Conservation (phyloP, 2,113 vertebrate genomes). For the Ochotona curzoniae region DNA sequence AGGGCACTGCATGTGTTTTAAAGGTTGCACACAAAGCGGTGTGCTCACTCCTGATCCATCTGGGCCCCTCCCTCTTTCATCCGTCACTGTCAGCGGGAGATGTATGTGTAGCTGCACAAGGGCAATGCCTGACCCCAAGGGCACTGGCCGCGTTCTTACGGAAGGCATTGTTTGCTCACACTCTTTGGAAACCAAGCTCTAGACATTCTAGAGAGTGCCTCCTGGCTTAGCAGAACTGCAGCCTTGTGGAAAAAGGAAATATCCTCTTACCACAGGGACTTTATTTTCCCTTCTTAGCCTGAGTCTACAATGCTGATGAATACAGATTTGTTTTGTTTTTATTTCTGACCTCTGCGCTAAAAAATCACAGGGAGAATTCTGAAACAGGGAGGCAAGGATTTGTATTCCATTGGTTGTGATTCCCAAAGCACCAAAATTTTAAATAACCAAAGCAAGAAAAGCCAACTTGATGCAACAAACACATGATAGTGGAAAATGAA, state of each 20-base stretch:
- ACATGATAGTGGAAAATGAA: slow-evolving; percentile 4
- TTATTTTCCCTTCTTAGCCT: neutral
- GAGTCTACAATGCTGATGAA: neutral
- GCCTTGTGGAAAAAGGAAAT: neutral
- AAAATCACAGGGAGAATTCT: slow-evolving; percentile 14
- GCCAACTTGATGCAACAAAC: slow-evolving; percentile 47
- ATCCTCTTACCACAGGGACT: neutral
- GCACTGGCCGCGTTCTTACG: slow-evolving; percentile 63
- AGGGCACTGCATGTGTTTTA: neutral
- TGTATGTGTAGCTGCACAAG: slow-evolving; percentile 55
- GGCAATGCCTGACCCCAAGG: slow-evolving; percentile 68
- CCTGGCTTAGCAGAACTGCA: neutral
- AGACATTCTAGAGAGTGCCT: neutral
- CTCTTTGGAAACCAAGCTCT: slow-evolving; percentile 49
- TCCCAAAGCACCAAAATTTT: slow-evolving; percentile 34
- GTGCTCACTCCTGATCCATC: slow-evolving; percentile 41
- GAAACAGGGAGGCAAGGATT: neutral
- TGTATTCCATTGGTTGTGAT: neutral
- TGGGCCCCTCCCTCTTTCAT: slow-evolving; percentile 66
- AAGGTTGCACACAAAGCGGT: slow-evolving; percentile 66
- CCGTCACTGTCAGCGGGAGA: slow-evolving; percentile 74
- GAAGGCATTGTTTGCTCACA: slow-evolving; percentile 64
- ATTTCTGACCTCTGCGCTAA: slow-evolving; percentile 29
- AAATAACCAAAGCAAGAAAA: slow-evolving; percentile 53
- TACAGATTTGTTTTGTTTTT: neutral